Percentiles rank a stretch among this genome's conserved stretches.
Evolutionary conservation across 1,140 invertebrate species (phyloP).

Genomic region (Drosophila pruinosa): DNA sequence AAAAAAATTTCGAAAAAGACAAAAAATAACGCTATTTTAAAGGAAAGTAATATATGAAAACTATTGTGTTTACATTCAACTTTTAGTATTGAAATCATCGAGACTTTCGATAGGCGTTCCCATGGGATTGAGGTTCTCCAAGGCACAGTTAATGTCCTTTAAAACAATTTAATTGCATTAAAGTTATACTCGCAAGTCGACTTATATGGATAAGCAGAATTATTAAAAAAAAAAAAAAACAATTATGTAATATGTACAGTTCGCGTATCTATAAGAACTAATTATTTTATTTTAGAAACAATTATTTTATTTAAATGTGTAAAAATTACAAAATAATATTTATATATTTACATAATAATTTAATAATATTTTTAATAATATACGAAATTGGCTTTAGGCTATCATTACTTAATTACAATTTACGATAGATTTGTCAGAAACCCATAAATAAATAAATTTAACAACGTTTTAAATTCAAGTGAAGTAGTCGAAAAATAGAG

Average conservation of each 20-base stretch:
- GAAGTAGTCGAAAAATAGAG: neutral
- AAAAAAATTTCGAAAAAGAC: conserved; percentile 54
- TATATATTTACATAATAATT: too few relatives aligned
- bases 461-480: neutral
- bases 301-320: too few relatives aligned
- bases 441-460: neutral
- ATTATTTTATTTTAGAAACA: too few relatives aligned
- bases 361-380: too few relatives aligned
- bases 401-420: too few relatives aligned
- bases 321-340: too few relatives aligned
- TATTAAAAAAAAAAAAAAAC: too few relatives aligned
- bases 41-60: neutral
- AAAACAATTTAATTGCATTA: neutral
- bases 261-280: too few relatives aligned
- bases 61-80: neutral
- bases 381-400: too few relatives aligned
- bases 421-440: neutral
- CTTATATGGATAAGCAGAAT: too few relatives aligned
- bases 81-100: neutral
- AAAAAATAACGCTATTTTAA: conserved; percentile 39
- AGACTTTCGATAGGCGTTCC: neutral
- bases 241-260: too few relatives aligned
- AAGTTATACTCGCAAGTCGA: neutral
- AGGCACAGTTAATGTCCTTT: neutral
- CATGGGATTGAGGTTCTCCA: neutral